A percentile compares a stretch with the other conserved stretches of the same genome.
These are phyloP conservation scores for Drosophila gunungcola DNA, from an alignment of 1,140 invertebrate genomes.

Conservation along the genomic window DNA sequence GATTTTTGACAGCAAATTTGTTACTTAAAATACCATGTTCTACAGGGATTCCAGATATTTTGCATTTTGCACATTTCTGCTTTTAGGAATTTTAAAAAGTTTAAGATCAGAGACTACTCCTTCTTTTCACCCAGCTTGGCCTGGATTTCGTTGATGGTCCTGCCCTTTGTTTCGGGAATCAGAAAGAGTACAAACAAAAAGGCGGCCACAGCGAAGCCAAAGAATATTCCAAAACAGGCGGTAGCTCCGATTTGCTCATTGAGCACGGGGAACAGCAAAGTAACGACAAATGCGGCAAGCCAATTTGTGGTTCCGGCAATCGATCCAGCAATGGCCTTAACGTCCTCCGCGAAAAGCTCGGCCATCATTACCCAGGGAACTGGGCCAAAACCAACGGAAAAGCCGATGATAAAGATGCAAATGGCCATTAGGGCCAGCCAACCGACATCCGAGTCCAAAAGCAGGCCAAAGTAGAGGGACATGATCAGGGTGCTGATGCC, in stretches of 20 bases:
- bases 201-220: slow-evolving; percentile 87
- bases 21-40: no score
- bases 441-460: slow-evolving; percentile 84
- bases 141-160: slow-evolving; percentile 88
- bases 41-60: no score
- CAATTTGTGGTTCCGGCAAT: slow-evolving; percentile 91
- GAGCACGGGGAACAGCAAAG: slow-evolving; percentile 87
- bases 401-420: slow-evolving; percentile 90
- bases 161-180: slow-evolving; percentile 90
- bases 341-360: slow-evolving; percentile 90
- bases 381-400: slow-evolving; percentile 92
- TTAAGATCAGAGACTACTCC: neutral
- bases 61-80: no score
- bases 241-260: slow-evolving; percentile 85
- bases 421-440: slow-evolving; percentile 89
- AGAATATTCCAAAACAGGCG: slow-evolving; percentile 90
- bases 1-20: no score
- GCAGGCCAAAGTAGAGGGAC: slow-evolving; percentile 88
- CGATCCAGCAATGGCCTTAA: slow-evolving; percentile 90
- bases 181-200: slow-evolving; percentile 87
- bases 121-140: slow-evolving; percentile 19
- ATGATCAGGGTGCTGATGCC: slow-evolving; percentile 87
- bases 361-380: slow-evolving; percentile 92
- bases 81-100: no score
- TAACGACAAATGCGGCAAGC: slow-evolving; percentile 92